Conservation (phyloP, 2,888 invertebrate genomes). For the Polietes domitor region DNA sequence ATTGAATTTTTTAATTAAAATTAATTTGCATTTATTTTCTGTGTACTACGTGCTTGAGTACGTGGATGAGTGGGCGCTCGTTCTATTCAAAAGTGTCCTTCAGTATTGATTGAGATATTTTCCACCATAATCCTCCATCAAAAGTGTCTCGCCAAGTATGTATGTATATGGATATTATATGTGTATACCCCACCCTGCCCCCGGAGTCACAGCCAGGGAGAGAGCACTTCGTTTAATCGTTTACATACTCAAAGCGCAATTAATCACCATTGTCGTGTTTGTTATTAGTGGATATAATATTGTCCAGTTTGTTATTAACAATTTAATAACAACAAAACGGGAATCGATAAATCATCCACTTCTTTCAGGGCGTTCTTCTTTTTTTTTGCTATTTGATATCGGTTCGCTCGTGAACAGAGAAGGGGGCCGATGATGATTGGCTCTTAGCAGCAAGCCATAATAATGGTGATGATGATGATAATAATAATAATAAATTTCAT, state of each 20-base stretch:
- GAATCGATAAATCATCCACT: background rate
- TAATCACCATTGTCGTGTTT: constrained; percentile 21
- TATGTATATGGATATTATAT: too few relatives aligned
- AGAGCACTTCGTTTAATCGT: background rate
- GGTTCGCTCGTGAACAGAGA: background rate
- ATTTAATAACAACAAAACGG: background rate
- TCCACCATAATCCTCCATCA: too few relatives aligned
- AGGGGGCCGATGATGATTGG: background rate
- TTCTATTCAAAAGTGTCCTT: too few relatives aligned
- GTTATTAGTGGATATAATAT: background rate
- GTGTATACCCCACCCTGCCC: background rate
- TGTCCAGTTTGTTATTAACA: background rate
- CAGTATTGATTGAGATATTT: too few relatives aligned
- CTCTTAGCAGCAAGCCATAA: background rate
- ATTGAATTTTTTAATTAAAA: too few relatives aligned
- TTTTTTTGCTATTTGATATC: too few relatives aligned
- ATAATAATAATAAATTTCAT: background rate
- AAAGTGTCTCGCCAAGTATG: too few relatives aligned
- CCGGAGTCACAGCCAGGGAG: background rate
- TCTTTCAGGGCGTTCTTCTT: background rate
- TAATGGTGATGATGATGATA: background rate
- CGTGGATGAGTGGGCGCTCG: too few relatives aligned
- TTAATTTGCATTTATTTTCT: too few relatives aligned
- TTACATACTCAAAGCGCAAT: constrained; percentile 18
- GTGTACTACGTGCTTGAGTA: too few relatives aligned